Evolutionary conservation across 35 echinoderm and acorn worm species (phyloP), one percentile per base, ranked within the genome.

Genomic region (Patiria miniata): DNA sequence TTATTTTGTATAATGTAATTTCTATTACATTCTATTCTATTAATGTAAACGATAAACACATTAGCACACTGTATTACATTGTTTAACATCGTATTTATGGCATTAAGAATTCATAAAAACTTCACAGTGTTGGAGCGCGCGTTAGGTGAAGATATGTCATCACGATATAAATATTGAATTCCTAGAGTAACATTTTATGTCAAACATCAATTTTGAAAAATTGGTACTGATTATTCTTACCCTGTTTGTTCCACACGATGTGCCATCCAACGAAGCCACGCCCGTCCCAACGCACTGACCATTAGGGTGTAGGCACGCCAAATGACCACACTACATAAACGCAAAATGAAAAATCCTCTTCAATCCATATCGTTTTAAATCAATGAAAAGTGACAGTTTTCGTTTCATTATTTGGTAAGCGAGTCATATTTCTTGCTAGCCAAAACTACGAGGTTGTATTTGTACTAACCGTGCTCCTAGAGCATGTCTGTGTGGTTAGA

Each of bases 181-280:
- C n/a, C n/a, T n/a, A n/a, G n/a, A n/a, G n/a, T n/a, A n/a, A n/a
- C n/a, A n/a, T n/a, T n/a, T n/a, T n/a, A n/a, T n/a, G n/a, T n/a
- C n/a, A n/a, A n/a, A n/a, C n/a, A n/a, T n/a, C n/a, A n/a, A n/a
- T n/a, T n/a, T n/a, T n/a, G n/a, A n/a, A n/a, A n/a, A n/a, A 47
- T 47, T 47, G 4, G 12, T 47, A 4, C 4, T 47, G 12, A 47
- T 47, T 6, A 78, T 78, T 37, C 40, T 82, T 53, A 84, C 82
- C 57, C 59, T 54, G 17, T 53, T 53, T 26, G 0, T n/a, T 15
- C 82, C 82, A 60, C 82, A 84, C 12, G 37, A 28, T 2, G 82
- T 84, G 57, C 82, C 82, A 29, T 84, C 82, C 15, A 58, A 51
- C 2, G 82, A 51, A 18, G 82, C 51, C 7, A 84, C 30, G 0